Evolutionary conservation across 1,140 invertebrate genomes (phyloP).

Genomic region (Aphaenogaster floridana): DNA sequence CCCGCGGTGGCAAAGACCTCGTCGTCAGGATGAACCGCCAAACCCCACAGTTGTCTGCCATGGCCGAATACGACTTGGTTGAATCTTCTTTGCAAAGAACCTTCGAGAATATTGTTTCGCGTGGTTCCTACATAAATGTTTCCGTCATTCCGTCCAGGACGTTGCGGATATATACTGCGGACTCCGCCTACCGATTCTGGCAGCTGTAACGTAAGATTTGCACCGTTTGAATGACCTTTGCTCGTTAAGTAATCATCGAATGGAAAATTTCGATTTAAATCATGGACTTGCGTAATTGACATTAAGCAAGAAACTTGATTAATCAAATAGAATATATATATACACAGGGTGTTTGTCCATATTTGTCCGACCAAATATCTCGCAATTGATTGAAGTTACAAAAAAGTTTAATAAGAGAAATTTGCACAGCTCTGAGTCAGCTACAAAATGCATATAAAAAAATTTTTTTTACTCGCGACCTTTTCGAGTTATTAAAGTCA

Average conservation of each 20-base stretch:
- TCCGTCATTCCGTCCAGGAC: constrained; percentile 94
- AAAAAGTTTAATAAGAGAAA: too few species aligned
- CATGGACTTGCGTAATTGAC: neutral
- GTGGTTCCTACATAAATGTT: constrained; percentile 97
- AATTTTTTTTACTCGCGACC: too few species aligned
- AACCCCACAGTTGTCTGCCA: constrained; percentile 95
- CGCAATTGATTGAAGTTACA: too few species aligned
- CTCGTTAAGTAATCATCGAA: neutral
- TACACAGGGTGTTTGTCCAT: too few species aligned
- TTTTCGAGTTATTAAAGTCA: too few species aligned
- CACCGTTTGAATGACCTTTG: neutral
- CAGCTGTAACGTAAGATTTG: constrained; percentile 87
- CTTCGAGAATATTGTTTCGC: constrained; percentile 96
- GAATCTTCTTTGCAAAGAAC: constrained; percentile 95
- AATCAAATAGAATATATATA: neutral
- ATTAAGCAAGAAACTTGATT: neutral
- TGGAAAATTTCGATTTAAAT: neutral
- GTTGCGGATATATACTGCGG: constrained; percentile 94
- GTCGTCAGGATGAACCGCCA: constrained; percentile 96
- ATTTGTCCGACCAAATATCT: too few species aligned
- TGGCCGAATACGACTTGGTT: constrained; percentile 97
- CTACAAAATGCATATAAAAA: too few species aligned
- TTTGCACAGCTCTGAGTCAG: too few species aligned
- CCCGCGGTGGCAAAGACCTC: constrained; percentile 97
- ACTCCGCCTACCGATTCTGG: constrained; percentile 95